Percentiles rank a stretch among this genome's conserved stretches.
These are phyloP conservation scores for Muscina levida DNA, from an alignment of 2,888 invertebrate genomes.

Conservation along the genomic window DNA sequence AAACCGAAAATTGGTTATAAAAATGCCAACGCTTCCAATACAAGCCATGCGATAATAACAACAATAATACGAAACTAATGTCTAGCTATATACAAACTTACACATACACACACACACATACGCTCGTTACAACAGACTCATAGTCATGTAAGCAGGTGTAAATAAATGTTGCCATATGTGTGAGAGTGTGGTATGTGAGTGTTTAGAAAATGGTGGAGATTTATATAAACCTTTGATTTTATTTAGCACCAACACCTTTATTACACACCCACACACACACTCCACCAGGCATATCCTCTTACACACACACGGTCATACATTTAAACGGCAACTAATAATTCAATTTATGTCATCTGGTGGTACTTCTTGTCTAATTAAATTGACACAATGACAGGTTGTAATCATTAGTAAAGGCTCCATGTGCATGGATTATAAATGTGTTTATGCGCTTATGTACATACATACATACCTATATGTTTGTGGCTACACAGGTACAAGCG, in stretches of 20 bases:
- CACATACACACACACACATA: neutral
- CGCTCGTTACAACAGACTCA: neutral
- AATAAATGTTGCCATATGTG: neutral
- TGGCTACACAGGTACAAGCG: too few species aligned
- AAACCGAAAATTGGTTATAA: conserved; percentile 36
- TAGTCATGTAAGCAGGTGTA: neutral
- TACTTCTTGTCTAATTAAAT: conserved; percentile 76
- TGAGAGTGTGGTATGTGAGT: neutral
- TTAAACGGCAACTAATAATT: conserved; percentile 73
- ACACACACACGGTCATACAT: conserved; percentile 17
- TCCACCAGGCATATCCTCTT: conserved; percentile 2
- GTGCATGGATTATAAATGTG: neutral
- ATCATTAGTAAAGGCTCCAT: conserved; percentile 71
- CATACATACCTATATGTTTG: neutral
- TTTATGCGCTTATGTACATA: too few species aligned
- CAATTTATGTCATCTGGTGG: conserved; percentile 73
- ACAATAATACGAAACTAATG: neutral
- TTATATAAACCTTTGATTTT: neutral
- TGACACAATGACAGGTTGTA: conserved; percentile 76
- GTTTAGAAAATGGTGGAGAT: neutral
- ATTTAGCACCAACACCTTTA: conserved; percentile 27
- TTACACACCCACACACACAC: neutral
- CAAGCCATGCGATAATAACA: conserved; percentile 33
- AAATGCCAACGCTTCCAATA: conserved; percentile 48
- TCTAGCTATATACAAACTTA: conserved; percentile 4